phyloP scores from a whole-genome alignment of 2,888 invertebrate species.

The Paralinhomoeus sp. region DNA sequence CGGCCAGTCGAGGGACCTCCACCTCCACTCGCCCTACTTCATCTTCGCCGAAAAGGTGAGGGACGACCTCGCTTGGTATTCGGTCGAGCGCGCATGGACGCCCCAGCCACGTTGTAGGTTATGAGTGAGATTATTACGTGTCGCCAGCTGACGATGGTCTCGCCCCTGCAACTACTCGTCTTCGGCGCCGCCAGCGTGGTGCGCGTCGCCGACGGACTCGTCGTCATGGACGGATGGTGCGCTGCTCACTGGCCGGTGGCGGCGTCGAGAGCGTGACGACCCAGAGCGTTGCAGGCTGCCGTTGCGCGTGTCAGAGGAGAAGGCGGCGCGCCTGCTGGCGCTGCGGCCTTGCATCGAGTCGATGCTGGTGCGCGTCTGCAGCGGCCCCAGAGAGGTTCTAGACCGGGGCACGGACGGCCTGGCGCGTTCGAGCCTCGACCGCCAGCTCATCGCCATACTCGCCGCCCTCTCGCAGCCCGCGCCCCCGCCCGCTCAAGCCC shows the following conservation, averaged over 20 bases:
- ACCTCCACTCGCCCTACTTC: constrained; percentile 55
- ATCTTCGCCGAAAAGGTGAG: constrained; percentile 80
- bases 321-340: constrained; percentile 59
- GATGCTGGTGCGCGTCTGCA: constrained; percentile 46
- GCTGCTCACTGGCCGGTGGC: constrained; percentile 1
- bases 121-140: constrained; percentile 80
- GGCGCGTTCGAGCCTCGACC: no score
- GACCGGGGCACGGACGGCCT: no score
- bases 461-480: no score
- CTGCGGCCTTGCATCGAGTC: constrained; percentile 67
- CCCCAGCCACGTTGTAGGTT: constrained; percentile 35
- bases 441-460: no score
- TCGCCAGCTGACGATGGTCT: constrained; percentile 86
- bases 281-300: no score
- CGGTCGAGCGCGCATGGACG: neutral
- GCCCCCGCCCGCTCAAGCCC: no score
- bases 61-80: no score
- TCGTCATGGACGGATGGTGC: constrained; percentile 69
- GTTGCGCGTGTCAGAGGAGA: constrained; percentile 51
- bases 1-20: constrained; percentile 30
- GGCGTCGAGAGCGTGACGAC: no score
- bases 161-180: constrained; percentile 67
- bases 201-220: constrained; percentile 40
- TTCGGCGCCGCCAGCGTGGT: constrained; percentile 76
- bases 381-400: no score